A percentile compares a stretch with the other conserved stretches of the same genome.
phyloP scores from a whole-genome alignment of 2,113 vertebrate genomes.

The Alces alces region DNA sequence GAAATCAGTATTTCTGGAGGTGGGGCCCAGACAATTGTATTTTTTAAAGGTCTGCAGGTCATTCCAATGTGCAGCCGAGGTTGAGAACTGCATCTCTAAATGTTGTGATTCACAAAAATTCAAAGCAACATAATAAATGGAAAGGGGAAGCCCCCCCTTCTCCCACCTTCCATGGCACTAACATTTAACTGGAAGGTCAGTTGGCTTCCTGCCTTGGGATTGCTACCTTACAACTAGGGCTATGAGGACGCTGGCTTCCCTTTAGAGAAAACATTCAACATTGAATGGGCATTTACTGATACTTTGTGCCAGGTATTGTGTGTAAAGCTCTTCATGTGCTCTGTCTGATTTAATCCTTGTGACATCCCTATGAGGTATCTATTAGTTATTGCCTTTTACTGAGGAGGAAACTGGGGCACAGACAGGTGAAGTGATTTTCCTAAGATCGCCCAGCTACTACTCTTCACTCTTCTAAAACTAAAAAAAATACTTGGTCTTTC shows the following conservation, averaged over 20 bases:
- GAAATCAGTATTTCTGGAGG: not conserved
- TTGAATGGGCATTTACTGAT: not conserved
- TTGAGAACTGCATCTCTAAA: not conserved
- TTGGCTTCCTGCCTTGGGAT: not conserved
- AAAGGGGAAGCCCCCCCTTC: not conserved
- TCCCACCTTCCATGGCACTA: not conserved
- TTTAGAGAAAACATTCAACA: not conserved
- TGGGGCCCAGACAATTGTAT: not conserved
- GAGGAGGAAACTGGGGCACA: not conserved
- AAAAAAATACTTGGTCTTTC: not conserved
- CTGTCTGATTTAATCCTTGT: not conserved
- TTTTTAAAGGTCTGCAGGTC: not conserved
- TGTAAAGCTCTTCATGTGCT: not conserved
- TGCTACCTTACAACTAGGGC: not conserved
- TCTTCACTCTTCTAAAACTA: not conserved
- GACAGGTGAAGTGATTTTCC: not conserved
- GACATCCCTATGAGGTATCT: not conserved
- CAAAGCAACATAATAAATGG: not conserved
- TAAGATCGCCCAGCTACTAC: not conserved
- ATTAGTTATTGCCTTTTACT: not conserved
- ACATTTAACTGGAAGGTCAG: not conserved
- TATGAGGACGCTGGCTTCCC: not conserved
- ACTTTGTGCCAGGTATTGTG: not conserved
- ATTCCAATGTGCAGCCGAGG: not conserved
- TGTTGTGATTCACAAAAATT: not conserved